phyloP scores from a whole-genome alignment of 92 coral and sea anemone genomes.

The Epizoanthus scotinus region DNA sequence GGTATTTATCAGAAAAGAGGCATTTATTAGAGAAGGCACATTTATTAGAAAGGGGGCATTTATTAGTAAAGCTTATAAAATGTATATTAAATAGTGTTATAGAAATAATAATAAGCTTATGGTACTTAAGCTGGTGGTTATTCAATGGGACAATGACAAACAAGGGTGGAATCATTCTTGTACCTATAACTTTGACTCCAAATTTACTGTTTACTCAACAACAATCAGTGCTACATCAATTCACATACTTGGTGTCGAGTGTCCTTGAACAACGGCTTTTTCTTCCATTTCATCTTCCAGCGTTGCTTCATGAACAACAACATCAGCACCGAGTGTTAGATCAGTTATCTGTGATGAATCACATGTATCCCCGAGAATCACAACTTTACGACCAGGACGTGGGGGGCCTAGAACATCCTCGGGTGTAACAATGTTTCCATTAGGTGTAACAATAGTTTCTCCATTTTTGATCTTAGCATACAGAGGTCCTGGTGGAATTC shows the following conservation, averaged over 20 bases:
- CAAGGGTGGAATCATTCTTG: too few species aligned
- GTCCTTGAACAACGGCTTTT: slow-evolving; percentile 86
- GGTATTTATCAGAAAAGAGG: too few species aligned
- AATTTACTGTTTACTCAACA: background rate
- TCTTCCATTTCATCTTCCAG: slow-evolving; percentile 83
- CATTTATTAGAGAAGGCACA: too few species aligned
- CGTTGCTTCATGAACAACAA: slow-evolving; percentile 94
- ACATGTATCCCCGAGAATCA: slow-evolving; percentile 91
- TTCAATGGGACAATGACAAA: too few species aligned
- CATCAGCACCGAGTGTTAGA: slow-evolving; percentile 72
- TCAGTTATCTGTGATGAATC: slow-evolving; percentile 66
- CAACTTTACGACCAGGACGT: slow-evolving; percentile 85
- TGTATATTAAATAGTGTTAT: too few species aligned
- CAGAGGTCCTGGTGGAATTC: slow-evolving; percentile 93
- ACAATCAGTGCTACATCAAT: background rate
- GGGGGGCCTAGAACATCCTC: slow-evolving; percentile 80
- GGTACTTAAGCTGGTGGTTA: too few species aligned
- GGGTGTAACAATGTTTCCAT: slow-evolving; percentile 73
- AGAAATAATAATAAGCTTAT: too few species aligned
- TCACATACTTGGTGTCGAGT: slow-evolving; percentile 92
- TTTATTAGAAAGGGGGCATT: too few species aligned
- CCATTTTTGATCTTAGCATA: slow-evolving; percentile 91
- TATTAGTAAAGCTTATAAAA: too few species aligned
- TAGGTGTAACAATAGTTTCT: slow-evolving; percentile 63
- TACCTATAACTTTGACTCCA: background rate